phyloP scores from a whole-genome alignment of 2,113 vertebrate species.

The Pogona vitticeps region DNA sequence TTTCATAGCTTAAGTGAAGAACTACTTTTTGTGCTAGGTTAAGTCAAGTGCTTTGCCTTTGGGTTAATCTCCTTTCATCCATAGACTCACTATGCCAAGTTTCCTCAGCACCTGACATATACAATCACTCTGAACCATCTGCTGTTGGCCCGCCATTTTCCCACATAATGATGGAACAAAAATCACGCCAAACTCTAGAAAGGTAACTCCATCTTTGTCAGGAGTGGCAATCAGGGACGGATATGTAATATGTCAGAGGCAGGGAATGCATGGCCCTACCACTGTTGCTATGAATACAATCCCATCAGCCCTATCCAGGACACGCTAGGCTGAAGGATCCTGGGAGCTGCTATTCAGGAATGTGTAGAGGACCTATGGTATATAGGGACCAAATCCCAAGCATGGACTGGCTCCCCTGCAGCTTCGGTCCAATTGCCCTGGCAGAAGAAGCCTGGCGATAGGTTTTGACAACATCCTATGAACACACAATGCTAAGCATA shows the following conservation, averaged over 20 bases:
- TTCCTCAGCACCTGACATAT: background rate
- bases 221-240: background rate
- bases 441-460: background rate
- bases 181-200: background rate
- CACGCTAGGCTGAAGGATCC: background rate
- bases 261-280: background rate
- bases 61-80: background rate
- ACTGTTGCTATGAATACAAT: background rate
- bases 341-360: background rate
- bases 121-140: background rate
- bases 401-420: background rate
- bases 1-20: background rate
- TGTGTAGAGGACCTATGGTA: too few relatives aligned
- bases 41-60: background rate
- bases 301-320: background rate
- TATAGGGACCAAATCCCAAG: too few relatives aligned
- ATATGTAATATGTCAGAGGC: background rate
- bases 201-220: background rate
- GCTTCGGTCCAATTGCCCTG: too few relatives aligned
- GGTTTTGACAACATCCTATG: background rate
- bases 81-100: background rate
- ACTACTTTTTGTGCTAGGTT: background rate
- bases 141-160: background rate
- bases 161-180: background rate
- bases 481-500: background rate